phyloP scores from a whole-genome alignment of 2,797 vertebrate genomes.

The Harpagifer antarcticus region DNA sequence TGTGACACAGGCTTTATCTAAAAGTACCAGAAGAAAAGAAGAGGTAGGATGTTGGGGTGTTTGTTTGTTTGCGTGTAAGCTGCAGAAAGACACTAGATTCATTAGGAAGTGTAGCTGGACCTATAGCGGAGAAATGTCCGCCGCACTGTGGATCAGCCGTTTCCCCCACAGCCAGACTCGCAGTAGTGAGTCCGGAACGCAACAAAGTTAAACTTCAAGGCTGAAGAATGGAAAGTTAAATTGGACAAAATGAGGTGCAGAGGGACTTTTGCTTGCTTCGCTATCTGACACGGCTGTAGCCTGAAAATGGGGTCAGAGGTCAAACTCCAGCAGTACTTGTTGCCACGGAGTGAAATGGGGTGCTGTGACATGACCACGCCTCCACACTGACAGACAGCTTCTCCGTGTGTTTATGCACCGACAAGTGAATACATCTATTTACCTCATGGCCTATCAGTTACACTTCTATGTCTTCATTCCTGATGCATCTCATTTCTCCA shows the following conservation, averaged over 20 bases:
- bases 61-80: slow-evolving; percentile 18
- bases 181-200: slow-evolving; percentile 9
- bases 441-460: slow-evolving; percentile 30
- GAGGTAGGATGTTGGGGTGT: slow-evolving; percentile 1
- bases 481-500: slow-evolving; percentile 18
- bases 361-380: slow-evolving; percentile 11
- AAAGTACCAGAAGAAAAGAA: slow-evolving; percentile 37
- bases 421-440: slow-evolving; percentile 8
- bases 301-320: slow-evolving; percentile 68
- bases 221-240: slow-evolving; percentile 67
- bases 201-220: slow-evolving; percentile 49
- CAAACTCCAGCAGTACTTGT: slow-evolving; percentile 36
- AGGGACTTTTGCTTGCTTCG: slow-evolving; percentile 46
- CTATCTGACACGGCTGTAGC: slow-evolving; percentile 49
- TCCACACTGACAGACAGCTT: slow-evolving; percentile 20
- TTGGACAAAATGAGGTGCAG: slow-evolving; percentile 64
- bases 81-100: slow-evolving; percentile 50
- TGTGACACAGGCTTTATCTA: slow-evolving; percentile 51
- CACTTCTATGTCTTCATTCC: slow-evolving; percentile 19
- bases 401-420: background rate
- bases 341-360: slow-evolving; percentile 38
- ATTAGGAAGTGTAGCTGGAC: slow-evolving; percentile 51
- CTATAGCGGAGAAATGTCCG: slow-evolving; percentile 44
- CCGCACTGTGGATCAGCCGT: slow-evolving; percentile 37
- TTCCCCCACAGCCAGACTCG: slow-evolving; percentile 23